These are phyloP conservation scores for Stenopsyche tienmushanensis DNA, from an alignment of 1,140 invertebrate genomes.

Conservation along the genomic window DNA sequence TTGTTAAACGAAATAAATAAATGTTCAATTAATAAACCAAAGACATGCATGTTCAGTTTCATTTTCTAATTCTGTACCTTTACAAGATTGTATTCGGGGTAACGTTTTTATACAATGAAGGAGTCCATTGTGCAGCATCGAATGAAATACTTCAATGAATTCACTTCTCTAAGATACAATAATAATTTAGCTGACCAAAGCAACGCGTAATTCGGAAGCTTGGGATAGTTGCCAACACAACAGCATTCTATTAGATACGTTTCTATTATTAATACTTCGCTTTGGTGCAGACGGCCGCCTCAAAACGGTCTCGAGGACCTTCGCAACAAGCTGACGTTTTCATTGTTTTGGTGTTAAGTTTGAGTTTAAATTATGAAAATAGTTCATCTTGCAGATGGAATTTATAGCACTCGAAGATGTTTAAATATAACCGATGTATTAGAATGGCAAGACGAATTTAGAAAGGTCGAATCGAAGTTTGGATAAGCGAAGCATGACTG, in stretches of 20 bases:
- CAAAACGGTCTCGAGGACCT: slow-evolving; percentile 12
- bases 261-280: slow-evolving; percentile 36
- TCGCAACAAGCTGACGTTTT: slow-evolving; percentile 22
- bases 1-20: too few relatives aligned
- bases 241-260: slow-evolving; percentile 31
- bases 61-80: too few relatives aligned
- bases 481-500: not conserved
- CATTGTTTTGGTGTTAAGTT: slow-evolving; percentile 27
- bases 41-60: too few relatives aligned
- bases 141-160: slow-evolving; percentile 8
- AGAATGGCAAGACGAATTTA: too few relatives aligned
- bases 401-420: too few relatives aligned
- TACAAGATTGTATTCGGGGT: too few relatives aligned
- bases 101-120: too few relatives aligned
- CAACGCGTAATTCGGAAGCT: slow-evolving; percentile 36
- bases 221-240: slow-evolving; percentile 36
- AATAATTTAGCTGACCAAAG: not conserved
- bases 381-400: too few relatives aligned
- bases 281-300: slow-evolving; percentile 34
- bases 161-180: not conserved
- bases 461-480: not conserved
- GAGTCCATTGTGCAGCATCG: too few relatives aligned
- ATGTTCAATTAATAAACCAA: too few relatives aligned
- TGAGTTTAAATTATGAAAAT: too few relatives aligned
- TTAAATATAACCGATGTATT: not conserved